phyloP scores from a whole-genome alignment of 35 echinoderm and acorn worm species.

The Apostichopus californicus region DNA sequence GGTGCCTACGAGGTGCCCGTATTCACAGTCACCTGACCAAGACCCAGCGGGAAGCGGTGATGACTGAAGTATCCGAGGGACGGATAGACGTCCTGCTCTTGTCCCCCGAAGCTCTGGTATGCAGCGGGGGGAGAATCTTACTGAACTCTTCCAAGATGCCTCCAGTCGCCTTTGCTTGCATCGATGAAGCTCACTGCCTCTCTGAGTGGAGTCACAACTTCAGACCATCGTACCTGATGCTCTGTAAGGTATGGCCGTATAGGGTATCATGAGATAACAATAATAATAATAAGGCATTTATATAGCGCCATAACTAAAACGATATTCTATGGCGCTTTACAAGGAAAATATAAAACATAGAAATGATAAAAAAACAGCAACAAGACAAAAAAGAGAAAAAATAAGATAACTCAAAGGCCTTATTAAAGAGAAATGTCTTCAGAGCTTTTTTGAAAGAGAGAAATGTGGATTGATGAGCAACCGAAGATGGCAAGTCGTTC shows the following conservation, averaged over 20 bases:
- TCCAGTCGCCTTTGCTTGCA: slow-evolving; percentile 92
- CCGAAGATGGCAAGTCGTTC: no score
- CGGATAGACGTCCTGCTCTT: slow-evolving; percentile 82
- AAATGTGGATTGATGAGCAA: no score
- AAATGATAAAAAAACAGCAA: no score
- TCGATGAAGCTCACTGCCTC: slow-evolving; percentile 95
- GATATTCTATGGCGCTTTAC: no score
- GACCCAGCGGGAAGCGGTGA: slow-evolving; percentile 82
- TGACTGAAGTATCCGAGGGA: slow-evolving; percentile 76
- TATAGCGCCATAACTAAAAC: no score
- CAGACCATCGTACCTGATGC: slow-evolving; percentile 92
- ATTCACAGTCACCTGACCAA: slow-evolving; percentile 97
- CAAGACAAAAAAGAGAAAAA: no score
- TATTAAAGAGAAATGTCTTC: no score
- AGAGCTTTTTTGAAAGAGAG: no score
- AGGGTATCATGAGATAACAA: background rate
- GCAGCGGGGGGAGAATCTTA: slow-evolving; percentile 64
- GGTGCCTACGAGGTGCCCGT: slow-evolving; percentile 82
- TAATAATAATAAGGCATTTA: no score
- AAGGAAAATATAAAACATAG: no score
- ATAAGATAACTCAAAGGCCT: no score
- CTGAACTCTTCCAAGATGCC: slow-evolving; percentile 70
- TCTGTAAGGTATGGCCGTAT: slow-evolving; percentile 78
- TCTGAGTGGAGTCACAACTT: slow-evolving; percentile 98
- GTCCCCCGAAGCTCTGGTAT: slow-evolving; percentile 90